A percentile compares a stretch with the other conserved stretches of the same genome.
Evolutionary conservation across 2,888 invertebrate species (phyloP).

Genomic region (Linyphia triangularis): DNA sequence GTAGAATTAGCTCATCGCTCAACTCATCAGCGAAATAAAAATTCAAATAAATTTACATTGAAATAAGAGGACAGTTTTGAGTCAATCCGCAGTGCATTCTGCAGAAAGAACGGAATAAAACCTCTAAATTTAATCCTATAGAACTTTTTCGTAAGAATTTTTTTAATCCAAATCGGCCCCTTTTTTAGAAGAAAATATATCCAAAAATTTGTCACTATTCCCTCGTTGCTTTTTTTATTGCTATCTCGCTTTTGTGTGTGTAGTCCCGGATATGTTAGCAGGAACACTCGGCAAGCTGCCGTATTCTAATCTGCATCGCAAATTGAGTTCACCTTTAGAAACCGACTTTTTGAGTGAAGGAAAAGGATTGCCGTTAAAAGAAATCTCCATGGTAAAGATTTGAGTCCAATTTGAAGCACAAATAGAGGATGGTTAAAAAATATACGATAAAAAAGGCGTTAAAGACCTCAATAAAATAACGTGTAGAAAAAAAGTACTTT

Average conservation of each 20-base stretch:
- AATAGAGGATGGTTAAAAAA: neutral
- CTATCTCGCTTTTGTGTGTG: slow-evolving; percentile 19
- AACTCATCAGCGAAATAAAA: too few relatives aligned
- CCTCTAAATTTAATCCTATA: too few relatives aligned
- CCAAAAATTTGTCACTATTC: neutral
- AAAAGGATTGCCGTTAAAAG: neutral
- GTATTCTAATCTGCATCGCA: slow-evolving; percentile 59
- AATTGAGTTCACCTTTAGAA: slow-evolving; percentile 49
- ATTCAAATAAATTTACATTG: too few relatives aligned
- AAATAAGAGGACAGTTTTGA: too few relatives aligned
- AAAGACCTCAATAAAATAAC: too few relatives aligned
- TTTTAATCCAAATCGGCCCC: too few relatives aligned
- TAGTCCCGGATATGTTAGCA: slow-evolving; percentile 13
- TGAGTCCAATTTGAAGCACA: neutral
- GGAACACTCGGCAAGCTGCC: slow-evolving; percentile 34
- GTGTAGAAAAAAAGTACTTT: too few relatives aligned
- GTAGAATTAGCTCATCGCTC: too few relatives aligned
- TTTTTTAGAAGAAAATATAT: slow-evolving; percentile 5
- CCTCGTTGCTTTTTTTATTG: neutral
- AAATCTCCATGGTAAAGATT: slow-evolving; percentile 29
- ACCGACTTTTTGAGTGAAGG: neutral
- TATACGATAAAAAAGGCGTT: too few relatives aligned
- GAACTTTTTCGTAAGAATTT: too few relatives aligned
- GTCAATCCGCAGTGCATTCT: too few relatives aligned
- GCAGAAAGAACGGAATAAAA: too few relatives aligned